These are phyloP conservation scores for Heteromyza rotundicornis DNA, from an alignment of 2,888 invertebrate species.

Conservation along the genomic window DNA sequence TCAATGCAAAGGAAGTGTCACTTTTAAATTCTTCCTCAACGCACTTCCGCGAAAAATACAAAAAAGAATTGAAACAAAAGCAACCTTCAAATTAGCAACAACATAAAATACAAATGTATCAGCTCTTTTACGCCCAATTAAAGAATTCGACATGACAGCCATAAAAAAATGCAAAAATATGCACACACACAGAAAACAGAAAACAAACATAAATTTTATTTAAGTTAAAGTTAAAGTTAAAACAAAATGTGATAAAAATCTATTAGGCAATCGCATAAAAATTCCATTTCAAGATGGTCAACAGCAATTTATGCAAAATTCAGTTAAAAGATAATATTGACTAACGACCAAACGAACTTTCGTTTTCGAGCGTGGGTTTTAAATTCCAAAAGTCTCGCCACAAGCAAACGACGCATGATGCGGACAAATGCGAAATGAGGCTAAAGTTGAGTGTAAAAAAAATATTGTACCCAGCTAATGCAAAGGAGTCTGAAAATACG, in stretches of 20 bases:
- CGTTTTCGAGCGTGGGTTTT: background rate
- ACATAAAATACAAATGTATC: background rate
- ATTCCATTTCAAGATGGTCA: too few relatives aligned
- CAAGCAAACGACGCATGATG: too few relatives aligned
- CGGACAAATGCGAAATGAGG: too few relatives aligned
- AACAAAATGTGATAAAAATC: background rate
- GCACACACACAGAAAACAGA: too few relatives aligned
- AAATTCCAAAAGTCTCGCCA: background rate
- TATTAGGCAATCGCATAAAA: background rate
- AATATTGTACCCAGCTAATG: too few relatives aligned
- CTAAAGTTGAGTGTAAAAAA: too few relatives aligned
- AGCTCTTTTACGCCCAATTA: background rate
- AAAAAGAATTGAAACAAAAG: conserved; percentile 1
- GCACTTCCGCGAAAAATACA: conserved; percentile 14
- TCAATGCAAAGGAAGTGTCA: background rate
- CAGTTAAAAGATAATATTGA: background rate
- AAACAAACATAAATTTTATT: too few relatives aligned
- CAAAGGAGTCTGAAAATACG: too few relatives aligned
- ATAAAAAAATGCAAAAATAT: conserved; percentile 1
- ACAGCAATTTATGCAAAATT: too few relatives aligned
- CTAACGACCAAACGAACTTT: too few relatives aligned
- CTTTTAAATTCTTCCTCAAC: background rate
- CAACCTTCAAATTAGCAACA: background rate
- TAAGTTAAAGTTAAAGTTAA: too few relatives aligned
- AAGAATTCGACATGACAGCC: too few relatives aligned